Evolutionary conservation across 1,140 invertebrate genomes (phyloP), one percentile per base, ranked within the genome.

Genomic region (Sycobia sp.): DNA sequence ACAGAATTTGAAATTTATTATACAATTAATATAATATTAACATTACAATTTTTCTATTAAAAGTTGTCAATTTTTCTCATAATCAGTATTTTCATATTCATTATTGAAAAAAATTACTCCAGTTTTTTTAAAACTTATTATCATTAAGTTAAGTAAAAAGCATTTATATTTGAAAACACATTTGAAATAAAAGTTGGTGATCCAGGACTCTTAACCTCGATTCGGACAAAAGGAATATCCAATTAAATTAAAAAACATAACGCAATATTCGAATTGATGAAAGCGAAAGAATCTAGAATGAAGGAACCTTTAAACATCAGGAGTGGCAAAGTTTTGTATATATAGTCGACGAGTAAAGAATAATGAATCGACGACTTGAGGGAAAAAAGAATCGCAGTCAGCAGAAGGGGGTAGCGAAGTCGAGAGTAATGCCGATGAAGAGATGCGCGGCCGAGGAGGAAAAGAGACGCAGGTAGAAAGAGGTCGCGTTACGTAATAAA

Each of bases 231-330:
- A n/a, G n/a, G 36, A 32, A 51, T 50, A 51, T 51, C 41, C 47
- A 38, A 60, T 51, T 41, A 32, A 41, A 29, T 10, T 50, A 27
- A 27, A 60, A 47, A 60, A 60, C 23, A 50, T n/a, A n/a, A 38
- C 43, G 20, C 22, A 51, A 51, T n/a, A n/a, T 53, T 25, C 3
- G n/a, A 5, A 32, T 53, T 44, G 49, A 53, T 44, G 27, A 57
- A 51, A 51, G 32, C 44, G 29, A 44, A 62, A 61, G 47, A 67
- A 34, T 47, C 41, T 41, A 68, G 58, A 67, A 58, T 59, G 46
- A 59, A 58, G 62, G 53, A 58, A 58, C 44, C 55, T 47, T 50
- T 56, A 47, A 54, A 20, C 46, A 57, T 50, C 51, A 36, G 27
- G 29, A 44, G 53, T 27, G 36, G 43, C 46, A 59, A 54, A 57